Conservation (phyloP, 2,888 invertebrate genomes). For the Onthophagus sagittarius region DNA sequence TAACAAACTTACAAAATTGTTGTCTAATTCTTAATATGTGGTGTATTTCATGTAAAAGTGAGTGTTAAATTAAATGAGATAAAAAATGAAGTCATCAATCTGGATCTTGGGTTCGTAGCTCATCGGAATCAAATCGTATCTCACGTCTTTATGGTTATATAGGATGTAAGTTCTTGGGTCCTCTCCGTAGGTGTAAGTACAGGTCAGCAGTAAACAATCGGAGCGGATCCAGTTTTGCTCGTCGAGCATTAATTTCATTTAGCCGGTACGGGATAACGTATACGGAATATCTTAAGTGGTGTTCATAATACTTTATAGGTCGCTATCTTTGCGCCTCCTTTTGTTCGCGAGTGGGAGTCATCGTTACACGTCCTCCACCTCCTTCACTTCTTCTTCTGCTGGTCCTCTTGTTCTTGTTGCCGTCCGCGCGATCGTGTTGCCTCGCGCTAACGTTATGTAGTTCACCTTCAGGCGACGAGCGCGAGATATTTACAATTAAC, state of each 20-base stretch:
- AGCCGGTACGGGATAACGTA: conserved; percentile 5
- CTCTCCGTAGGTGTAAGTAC: neutral
- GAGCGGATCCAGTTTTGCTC: conserved; percentile 9
- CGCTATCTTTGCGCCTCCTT: conserved; percentile 10
- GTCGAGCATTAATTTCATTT: conserved; percentile 12
- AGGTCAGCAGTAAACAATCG: neutral
- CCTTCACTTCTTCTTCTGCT: neutral
- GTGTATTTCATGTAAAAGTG: too few relatives aligned
- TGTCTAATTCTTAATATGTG: too few relatives aligned
- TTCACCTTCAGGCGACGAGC: neutral
- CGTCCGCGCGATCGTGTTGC: neutral
- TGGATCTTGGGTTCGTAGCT: neutral
- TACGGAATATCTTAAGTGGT: conserved; percentile 10
- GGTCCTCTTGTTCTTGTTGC: neutral
- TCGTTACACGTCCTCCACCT: neutral
- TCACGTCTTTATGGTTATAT: neutral
- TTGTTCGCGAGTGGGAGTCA: conserved; percentile 10
- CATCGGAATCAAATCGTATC: neutral
- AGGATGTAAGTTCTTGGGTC: neutral
- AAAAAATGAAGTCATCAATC: neutral
- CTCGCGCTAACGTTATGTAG: neutral
- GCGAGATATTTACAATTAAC: conserved; percentile 1
- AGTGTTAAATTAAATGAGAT: neutral
- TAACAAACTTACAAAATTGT: too few relatives aligned
- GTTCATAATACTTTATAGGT: conserved; percentile 12